Percentiles rank a stretch among this genome's conserved stretches.
Evolutionary conservation across 2,888 invertebrate genomes (phyloP).

Genomic region (Leptopilina syphax): DNA sequence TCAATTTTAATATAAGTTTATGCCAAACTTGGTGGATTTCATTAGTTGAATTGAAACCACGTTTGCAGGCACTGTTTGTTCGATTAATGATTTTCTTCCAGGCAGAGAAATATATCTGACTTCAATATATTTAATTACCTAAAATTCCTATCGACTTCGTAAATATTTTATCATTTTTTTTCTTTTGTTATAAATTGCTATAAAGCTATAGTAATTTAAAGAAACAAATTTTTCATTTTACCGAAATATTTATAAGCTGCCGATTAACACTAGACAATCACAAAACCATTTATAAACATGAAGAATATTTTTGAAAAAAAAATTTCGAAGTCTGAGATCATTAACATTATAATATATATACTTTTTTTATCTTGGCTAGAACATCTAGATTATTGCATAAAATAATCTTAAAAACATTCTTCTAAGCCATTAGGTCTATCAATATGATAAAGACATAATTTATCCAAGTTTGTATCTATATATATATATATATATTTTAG

Average conservation of each 20-base stretch:
- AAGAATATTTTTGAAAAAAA: neutral
- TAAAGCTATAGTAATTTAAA: constrained; percentile 11
- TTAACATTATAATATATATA: constrained; percentile 11
- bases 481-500: too few relatives aligned
- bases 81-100: constrained; percentile 12
- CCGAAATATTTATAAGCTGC: constrained; percentile 2
- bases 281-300: constrained; percentile 29
- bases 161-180: neutral
- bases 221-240: neutral
- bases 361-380: neutral
- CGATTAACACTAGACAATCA: constrained; percentile 26
- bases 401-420: constrained; percentile 22
- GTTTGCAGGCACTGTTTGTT: constrained; percentile 30
- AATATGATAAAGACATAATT: constrained; percentile 35
- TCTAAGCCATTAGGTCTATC: constrained; percentile 20
- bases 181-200: neutral
- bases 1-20: constrained; percentile 44
- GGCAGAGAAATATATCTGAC: constrained; percentile 21
- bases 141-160: constrained; percentile 1
- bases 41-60: constrained; percentile 2
- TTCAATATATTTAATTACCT: constrained; percentile 15
- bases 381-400: constrained; percentile 32
- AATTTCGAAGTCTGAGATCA: constrained; percentile 39
- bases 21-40: constrained; percentile 37
- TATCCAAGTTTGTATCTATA: constrained; percentile 37